These are phyloP conservation scores for Latrodectus elegans DNA, from an alignment of 2,888 invertebrate genomes.

Conservation along the genomic window DNA sequence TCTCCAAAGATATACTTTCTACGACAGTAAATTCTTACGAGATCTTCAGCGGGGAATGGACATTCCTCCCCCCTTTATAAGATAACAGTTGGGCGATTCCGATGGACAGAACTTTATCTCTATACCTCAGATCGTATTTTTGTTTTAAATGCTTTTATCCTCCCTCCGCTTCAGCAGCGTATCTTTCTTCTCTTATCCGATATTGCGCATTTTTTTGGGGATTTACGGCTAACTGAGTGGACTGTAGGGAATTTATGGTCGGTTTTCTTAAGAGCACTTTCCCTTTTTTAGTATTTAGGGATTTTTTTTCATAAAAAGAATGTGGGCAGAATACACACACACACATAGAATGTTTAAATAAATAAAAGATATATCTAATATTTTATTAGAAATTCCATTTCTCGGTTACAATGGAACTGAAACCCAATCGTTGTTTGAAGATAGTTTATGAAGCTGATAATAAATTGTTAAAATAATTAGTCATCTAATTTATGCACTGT, in stretches of 20 bases:
- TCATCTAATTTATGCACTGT: too few relatives aligned
- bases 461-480: too few relatives aligned
- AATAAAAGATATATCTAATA: too few relatives aligned
- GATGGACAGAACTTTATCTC: constrained; percentile 37
- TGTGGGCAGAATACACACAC: background rate
- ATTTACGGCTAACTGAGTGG: constrained; percentile 5
- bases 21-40: constrained; percentile 33
- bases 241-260: background rate
- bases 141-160: background rate
- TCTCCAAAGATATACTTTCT: constrained; percentile 20
- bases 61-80: constrained; percentile 16
- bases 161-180: background rate
- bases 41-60: constrained; percentile 13
- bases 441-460: too few relatives aligned
- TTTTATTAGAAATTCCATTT: too few relatives aligned
- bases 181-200: constrained; percentile 1
- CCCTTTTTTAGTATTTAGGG: background rate
- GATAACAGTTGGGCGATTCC: constrained; percentile 56
- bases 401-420: too few relatives aligned
- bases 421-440: too few relatives aligned
- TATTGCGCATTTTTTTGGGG: background rate
- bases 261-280: background rate
- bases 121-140: constrained; percentile 27
- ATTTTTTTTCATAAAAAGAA: background rate
- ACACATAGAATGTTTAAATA: too few relatives aligned